Base-by-base conservation (phyloP, 1,140 invertebrate genomes). In the Elymnias hypermnestra region DNA sequence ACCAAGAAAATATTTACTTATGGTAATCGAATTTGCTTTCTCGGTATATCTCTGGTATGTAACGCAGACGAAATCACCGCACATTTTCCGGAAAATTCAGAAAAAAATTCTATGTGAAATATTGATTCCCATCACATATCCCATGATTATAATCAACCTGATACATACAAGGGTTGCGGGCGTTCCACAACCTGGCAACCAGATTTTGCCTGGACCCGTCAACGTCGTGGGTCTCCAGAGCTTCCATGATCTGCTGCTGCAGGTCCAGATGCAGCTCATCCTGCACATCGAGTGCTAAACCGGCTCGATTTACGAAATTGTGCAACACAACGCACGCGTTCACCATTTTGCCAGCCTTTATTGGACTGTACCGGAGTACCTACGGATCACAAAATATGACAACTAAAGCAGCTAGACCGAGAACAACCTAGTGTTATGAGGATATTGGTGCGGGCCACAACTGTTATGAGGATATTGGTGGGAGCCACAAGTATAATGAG, bases 271-370 rank as follows among this genome's bases (percentile, higher is more conserved):
- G 31, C 5, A 33, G 31, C 4, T 33, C 14, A 13, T 33, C 31
- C 7, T 33, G 31, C 2, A 17, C 2, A 7, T 33, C 31, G 5
- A 33, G 1, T 13, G 14, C 6, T 3, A 33, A 8, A 2, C 31
- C 31, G 14, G 31, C 31, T 8, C 5, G 13, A 15, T 52, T 53
- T 0, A 14, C 18, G 5, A 55, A 46, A 39, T 62, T 63, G 21
- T 63, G 53, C 31, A 52, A 39, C 5, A 51, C 51, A 12, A 46
- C 50, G 33, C 53, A 65, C 5, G 62, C 54, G 51, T 65, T 61
- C 13, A 56, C 42, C 9, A 67, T 70, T 36, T 50, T 50, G 8
- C 37, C 53, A 5, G 53, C 62, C 17, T 9, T 57, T 2, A 19
- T 17, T 1, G 63, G 60, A 13, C 44, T 13, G 35, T 70, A 70